Conservation (phyloP, 2,888 invertebrate species). For the Odontomyia ornata region DNA sequence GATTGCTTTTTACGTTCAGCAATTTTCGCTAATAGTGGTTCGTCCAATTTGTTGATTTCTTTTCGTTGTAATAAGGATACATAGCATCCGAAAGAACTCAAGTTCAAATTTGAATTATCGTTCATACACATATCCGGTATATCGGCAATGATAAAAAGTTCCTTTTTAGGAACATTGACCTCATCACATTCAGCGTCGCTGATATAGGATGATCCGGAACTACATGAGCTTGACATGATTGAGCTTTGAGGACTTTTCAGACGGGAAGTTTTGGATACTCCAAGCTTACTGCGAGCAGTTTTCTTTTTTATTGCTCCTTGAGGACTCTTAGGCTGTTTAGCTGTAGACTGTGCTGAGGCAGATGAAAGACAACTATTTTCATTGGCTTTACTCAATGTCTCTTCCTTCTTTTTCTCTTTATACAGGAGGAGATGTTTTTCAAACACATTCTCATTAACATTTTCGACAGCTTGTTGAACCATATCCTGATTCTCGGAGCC, state of each 20-base stretch:
- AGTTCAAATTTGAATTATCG: conserved; percentile 64
- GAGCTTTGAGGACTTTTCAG: background rate
- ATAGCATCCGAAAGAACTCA: conserved; percentile 68
- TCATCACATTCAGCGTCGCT: conserved; percentile 17
- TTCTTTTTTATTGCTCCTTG: background rate
- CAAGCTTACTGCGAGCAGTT: background rate
- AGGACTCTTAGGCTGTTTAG: background rate
- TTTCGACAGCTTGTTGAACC: conserved; percentile 73
- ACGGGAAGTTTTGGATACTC: background rate
- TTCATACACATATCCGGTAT: conserved; percentile 70
- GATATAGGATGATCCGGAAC: background rate
- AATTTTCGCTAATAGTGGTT: conserved; percentile 84
- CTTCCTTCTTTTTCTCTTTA: conserved; percentile 57
- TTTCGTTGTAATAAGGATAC: conserved; percentile 70
- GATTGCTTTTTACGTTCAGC: conserved; percentile 67
- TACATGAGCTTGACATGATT: conserved; percentile 27
- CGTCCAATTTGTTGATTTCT: conserved; percentile 76
- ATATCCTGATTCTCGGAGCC: conserved; percentile 79
- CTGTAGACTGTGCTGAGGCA: background rate
- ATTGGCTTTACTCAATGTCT: conserved; percentile 58
- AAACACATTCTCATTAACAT: conserved; percentile 75
- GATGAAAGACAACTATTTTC: conserved; percentile 53
- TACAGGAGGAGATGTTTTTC: conserved; percentile 70
- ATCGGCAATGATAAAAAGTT: conserved; percentile 71
- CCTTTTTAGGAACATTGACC: conserved; percentile 52